These are phyloP conservation scores for Rhombomys opimus DNA, from an alignment of 2,113 vertebrate species.

Conservation along the genomic window DNA sequence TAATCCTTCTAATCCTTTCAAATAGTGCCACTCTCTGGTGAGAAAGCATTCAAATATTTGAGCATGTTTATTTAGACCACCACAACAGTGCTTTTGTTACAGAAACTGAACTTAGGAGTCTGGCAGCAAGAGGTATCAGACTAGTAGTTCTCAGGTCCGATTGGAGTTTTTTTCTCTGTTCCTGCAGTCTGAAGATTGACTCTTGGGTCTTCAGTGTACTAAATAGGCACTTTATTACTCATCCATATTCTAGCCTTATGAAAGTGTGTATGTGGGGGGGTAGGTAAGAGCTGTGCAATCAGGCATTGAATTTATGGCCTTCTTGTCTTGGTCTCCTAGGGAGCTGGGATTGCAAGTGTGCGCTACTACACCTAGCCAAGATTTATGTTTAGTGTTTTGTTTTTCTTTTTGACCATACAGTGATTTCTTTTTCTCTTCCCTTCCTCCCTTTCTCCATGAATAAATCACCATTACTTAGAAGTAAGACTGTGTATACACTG, in stretches of 20 bases:
- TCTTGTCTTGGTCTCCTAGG: background rate
- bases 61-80: background rate
- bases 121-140: background rate
- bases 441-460: background rate
- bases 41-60: background rate
- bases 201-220: background rate
- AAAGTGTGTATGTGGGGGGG: background rate
- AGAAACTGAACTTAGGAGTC: background rate
- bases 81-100: background rate
- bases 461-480: conserved; percentile 29
- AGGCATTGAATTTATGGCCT: background rate
- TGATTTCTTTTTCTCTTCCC: background rate
- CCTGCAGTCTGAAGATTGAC: background rate
- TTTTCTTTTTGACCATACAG: background rate
- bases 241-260: background rate
- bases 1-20: background rate
- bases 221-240: background rate
- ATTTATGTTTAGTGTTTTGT: background rate
- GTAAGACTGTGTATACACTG: background rate
- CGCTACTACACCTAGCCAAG: background rate
- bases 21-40: background rate
- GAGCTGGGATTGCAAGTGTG: background rate
- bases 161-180: background rate
- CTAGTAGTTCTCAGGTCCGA: background rate
- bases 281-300: background rate